These are phyloP conservation scores for Pantelozetes paolii DNA, from an alignment of 2,888 invertebrate genomes.

Conservation along the genomic window DNA sequence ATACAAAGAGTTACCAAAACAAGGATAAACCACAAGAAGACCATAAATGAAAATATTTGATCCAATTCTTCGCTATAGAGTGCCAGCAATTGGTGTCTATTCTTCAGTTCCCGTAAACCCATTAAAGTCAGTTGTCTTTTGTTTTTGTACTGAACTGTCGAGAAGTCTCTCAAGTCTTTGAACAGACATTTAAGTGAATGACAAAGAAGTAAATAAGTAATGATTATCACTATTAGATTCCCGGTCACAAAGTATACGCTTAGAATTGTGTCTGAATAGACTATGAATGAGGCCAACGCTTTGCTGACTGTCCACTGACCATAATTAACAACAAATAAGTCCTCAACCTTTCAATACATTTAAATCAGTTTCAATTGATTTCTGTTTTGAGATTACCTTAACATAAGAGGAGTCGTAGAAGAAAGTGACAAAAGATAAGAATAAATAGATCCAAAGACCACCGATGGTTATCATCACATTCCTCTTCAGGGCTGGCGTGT, in stretches of 20 bases:
- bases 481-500: not conserved
- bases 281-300: not conserved
- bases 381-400: not conserved
- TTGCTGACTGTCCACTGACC: not conserved
- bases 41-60: not conserved
- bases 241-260: conserved; percentile 1
- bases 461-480: not conserved
- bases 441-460: not conserved
- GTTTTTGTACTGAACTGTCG: not conserved
- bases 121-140: not conserved
- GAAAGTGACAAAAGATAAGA: not conserved
- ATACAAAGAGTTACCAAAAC: not conserved
- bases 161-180: conserved; percentile 12
- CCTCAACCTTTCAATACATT: not conserved
- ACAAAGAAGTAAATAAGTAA: not conserved
- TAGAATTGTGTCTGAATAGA: conserved; percentile 8
- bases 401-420: not conserved
- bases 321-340: conserved; percentile 4
- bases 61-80: not conserved
- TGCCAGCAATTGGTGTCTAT: conserved; percentile 2
- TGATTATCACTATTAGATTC: not conserved
- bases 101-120: not conserved
- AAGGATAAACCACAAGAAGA: conserved; percentile 7
- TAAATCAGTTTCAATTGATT: not conserved
- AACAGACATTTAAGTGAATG: not conserved